phyloP scores from a whole-genome alignment of 1,140 invertebrate genomes.

The Ceratina calcarata region DNA sequence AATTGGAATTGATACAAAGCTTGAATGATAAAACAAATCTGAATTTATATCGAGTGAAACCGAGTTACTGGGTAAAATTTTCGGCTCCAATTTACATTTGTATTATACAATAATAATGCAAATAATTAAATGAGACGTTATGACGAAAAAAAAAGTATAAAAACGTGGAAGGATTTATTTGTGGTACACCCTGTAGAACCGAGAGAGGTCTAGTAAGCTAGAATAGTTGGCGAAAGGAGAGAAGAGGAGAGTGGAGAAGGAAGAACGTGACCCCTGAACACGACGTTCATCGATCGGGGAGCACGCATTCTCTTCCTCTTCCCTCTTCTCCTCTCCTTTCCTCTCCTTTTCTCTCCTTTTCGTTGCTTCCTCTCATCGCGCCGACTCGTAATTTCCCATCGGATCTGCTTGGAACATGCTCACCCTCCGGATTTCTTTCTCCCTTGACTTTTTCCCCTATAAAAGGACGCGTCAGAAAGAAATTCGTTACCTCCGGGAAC shows the following conservation, averaged over 20 bases:
- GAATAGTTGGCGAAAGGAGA: too few relatives aligned
- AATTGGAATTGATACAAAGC: too few relatives aligned
- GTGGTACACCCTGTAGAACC: too few relatives aligned
- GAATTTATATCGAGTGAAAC: too few relatives aligned
- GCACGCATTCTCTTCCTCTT: slow-evolving; percentile 50
- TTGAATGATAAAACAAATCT: too few relatives aligned
- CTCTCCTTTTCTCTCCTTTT: neutral
- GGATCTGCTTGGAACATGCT: neutral
- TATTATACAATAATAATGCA: slow-evolving; percentile 4
- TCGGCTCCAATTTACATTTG: too few relatives aligned
- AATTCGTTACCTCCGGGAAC: neutral
- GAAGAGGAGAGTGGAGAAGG: neutral
- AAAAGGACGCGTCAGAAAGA: neutral
- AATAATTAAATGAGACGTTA: slow-evolving; percentile 34
- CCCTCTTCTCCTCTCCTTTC: neutral
- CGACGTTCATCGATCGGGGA: slow-evolving; percentile 69
- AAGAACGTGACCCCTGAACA: slow-evolving; percentile 58
- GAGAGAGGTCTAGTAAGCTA: too few relatives aligned
- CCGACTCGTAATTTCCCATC: neutral
- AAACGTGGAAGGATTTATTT: neutral
- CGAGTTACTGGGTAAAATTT: too few relatives aligned
- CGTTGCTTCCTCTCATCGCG: neutral
- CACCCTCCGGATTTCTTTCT: neutral
- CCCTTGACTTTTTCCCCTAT: neutral
- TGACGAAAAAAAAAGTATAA: slow-evolving; percentile 15